Conservation (phyloP, 2,888 invertebrate species). For the Leptinotarsa rubiginosa region DNA sequence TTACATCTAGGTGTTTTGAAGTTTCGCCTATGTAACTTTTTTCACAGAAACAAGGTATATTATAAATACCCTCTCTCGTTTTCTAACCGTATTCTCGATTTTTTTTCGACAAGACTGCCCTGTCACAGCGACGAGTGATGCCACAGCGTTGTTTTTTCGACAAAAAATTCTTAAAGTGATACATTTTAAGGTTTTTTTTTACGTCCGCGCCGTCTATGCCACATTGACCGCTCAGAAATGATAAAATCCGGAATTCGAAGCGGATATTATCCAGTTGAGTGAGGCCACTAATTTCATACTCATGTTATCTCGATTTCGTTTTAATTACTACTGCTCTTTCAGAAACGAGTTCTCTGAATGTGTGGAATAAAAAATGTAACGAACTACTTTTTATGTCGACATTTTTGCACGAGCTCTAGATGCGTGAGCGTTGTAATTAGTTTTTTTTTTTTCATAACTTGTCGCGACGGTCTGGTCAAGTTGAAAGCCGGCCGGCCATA, state of each 20-base stretch:
- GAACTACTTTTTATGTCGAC: slow-evolving; percentile 7
- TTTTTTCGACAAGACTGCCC: no score
- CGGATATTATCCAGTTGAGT: neutral
- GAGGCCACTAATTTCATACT: neutral
- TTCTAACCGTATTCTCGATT: no score
- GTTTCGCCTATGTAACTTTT: no score
- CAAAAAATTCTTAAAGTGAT: no score
- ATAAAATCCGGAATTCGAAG: neutral
- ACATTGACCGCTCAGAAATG: neutral
- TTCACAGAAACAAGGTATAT: no score
- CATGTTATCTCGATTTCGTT: neutral
- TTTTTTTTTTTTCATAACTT: neutral
- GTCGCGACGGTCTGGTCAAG: neutral
- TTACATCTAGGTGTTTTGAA: no score
- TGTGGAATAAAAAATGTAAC: slow-evolving; percentile 1
- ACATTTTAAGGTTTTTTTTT: no score
- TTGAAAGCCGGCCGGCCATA: neutral
- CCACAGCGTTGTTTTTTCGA: no score
- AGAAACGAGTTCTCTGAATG: slow-evolving; percentile 5
- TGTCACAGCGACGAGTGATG: no score
- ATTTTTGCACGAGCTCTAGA: neutral
- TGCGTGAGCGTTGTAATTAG: slow-evolving; percentile 6
- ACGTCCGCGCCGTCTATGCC: no score
- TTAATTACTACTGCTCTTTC: slow-evolving; percentile 2
- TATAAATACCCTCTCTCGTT: no score